Evolutionary conservation across 1,140 invertebrate genomes (phyloP).

Genomic region (Drosophila mojavensis): DNA sequence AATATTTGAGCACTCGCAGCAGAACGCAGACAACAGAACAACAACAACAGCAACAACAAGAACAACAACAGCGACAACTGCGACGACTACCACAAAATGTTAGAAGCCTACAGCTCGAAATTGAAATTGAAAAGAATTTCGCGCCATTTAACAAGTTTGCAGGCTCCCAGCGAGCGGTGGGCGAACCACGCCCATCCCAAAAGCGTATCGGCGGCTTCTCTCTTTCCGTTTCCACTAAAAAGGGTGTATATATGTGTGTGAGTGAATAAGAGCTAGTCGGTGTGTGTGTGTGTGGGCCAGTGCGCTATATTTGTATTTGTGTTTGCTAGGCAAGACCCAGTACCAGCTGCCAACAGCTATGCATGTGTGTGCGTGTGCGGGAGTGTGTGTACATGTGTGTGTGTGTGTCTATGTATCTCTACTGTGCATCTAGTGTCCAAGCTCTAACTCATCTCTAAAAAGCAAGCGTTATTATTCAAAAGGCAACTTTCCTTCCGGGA

Average conservation of each 20-base stretch:
- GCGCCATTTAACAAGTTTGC: slow-evolving; percentile 70
- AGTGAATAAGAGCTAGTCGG: neutral
- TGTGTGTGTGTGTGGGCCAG: slow-evolving; percentile 7
- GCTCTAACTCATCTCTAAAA: neutral
- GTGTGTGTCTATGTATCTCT: slow-evolving; percentile 5
- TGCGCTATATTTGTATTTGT: slow-evolving; percentile 8
- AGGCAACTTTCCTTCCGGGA: neutral
- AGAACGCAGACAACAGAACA: slow-evolving; percentile 33
- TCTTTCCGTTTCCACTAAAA: slow-evolving; percentile 5
- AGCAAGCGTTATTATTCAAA: neutral
- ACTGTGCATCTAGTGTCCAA: neutral
- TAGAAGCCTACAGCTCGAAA: slow-evolving; percentile 47
- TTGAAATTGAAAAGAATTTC: slow-evolving; percentile 79
- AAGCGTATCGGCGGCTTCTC: slow-evolving; percentile 30
- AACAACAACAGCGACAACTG: neutral
- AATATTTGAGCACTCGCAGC: slow-evolving; percentile 63
- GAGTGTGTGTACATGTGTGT: neutral
- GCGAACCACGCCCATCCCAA: slow-evolving; percentile 15
- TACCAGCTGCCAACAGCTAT: slow-evolving; percentile 3
- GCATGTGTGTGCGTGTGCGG: neutral
- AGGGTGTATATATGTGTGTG: neutral
- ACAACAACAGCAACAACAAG: slow-evolving; percentile 1
- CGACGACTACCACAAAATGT: slow-evolving; percentile 24
- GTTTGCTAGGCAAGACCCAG: slow-evolving; percentile 23
- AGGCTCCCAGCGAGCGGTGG: slow-evolving; percentile 13